phyloP scores from a whole-genome alignment of 2,797 vertebrate species.

The Pangasius krempfi region DNA sequence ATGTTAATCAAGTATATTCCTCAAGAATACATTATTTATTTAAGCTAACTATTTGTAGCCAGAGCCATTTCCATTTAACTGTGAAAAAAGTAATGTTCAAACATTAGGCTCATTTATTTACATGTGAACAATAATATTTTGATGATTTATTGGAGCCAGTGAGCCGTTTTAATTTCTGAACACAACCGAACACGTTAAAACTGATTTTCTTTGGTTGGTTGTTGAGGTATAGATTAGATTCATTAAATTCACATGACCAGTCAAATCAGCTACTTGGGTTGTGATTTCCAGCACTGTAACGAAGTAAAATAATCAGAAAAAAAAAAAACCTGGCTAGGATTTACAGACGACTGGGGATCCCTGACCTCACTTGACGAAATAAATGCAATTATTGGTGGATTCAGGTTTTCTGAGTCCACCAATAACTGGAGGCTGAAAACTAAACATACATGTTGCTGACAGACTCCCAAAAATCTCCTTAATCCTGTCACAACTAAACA shows the following conservation, averaged over 20 bases:
- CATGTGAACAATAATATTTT: not conserved
- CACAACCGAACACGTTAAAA: not conserved
- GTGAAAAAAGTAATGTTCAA: not conserved
- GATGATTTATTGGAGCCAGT: not conserved
- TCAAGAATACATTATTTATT: not conserved
- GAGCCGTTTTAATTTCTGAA: not conserved
- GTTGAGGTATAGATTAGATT: not conserved
- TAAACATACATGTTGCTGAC: not conserved
- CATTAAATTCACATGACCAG: not conserved
- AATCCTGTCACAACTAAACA: not conserved
- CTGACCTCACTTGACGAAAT: not conserved
- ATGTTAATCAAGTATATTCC: not conserved
- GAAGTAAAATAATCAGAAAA: not conserved
- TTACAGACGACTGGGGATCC: not conserved
- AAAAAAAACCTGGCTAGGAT: not conserved
- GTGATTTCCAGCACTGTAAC: not conserved
- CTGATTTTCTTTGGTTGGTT: not conserved
- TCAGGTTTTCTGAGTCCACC: not conserved
- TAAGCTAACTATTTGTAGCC: too few species aligned
- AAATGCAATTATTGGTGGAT: not conserved
- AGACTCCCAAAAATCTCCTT: not conserved
- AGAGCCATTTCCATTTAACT: not conserved
- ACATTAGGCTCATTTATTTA: not conserved
- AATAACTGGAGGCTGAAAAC: not conserved
- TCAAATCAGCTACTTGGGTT: not conserved